Evolutionary conservation across 2,888 invertebrate species (phyloP).

Genomic region (Eilema caniola): DNA sequence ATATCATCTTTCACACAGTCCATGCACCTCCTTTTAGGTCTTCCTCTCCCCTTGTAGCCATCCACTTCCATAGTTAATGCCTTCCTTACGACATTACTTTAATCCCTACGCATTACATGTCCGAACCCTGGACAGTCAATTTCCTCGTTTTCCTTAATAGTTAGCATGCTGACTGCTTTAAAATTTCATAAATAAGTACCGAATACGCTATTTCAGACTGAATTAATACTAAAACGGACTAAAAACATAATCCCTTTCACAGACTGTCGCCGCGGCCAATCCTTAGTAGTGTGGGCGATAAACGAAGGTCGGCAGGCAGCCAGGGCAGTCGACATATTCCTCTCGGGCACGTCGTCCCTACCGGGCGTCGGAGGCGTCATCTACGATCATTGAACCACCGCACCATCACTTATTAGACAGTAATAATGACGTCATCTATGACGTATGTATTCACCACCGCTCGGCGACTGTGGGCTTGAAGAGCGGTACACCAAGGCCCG

Average conservation of each 20-base stretch:
- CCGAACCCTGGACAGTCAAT: too few relatives aligned
- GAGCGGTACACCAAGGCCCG: not conserved
- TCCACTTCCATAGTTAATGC: too few relatives aligned
- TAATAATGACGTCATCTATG: conserved; percentile 12
- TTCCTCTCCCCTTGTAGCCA: too few relatives aligned
- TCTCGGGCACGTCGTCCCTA: conserved; percentile 92
- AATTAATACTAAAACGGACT: too few relatives aligned
- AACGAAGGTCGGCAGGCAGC: conserved; percentile 99
- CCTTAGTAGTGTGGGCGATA: conserved; percentile 99
- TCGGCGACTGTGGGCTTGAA: conserved; percentile 20
- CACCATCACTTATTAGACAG: not conserved
- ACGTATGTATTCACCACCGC: conserved; percentile 15
- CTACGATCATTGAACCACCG: conserved; percentile 63
- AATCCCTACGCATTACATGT: too few relatives aligned
- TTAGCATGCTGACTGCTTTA: too few relatives aligned
- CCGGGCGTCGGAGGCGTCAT: conserved; percentile 98
- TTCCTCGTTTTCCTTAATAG: too few relatives aligned
- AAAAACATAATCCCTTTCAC: not conserved
- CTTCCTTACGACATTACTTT: too few relatives aligned
- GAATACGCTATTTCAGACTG: too few relatives aligned
- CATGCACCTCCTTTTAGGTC: too few relatives aligned
- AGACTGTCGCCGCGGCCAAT: conserved; percentile 99
- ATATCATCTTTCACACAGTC: too few relatives aligned
- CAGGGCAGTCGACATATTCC: conserved; percentile 94
- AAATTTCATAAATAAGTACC: too few relatives aligned